Percentiles rank a stretch among this genome's conserved stretches.
Evolutionary conservation across 2,888 invertebrate genomes (phyloP).

Genomic region (Allygus modestus): DNA sequence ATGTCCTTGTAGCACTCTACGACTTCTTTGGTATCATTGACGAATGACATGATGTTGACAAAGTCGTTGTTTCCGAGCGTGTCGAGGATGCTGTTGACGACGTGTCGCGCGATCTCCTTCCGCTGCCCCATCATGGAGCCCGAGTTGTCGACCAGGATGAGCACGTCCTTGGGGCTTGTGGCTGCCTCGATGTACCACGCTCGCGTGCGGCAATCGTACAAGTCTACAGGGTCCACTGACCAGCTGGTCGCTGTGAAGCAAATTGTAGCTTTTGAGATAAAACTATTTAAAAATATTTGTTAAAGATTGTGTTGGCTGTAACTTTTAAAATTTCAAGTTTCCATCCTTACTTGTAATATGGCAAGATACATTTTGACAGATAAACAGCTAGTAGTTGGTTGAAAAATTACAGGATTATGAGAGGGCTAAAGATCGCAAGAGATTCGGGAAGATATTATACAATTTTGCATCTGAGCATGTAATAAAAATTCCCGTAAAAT

Average conservation of each 20-base stretch:
- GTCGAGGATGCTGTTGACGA: conserved; percentile 92
- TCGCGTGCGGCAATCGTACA: conserved; percentile 90
- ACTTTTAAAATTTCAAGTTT: no score
- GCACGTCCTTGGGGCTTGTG: conserved; percentile 97
- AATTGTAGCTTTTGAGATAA: no score
- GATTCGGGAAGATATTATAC: no score
- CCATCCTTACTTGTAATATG: no score
- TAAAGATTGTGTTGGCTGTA: no score
- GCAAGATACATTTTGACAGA: no score
- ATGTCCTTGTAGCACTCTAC: conserved; percentile 91
- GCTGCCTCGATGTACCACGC: conserved; percentile 99
- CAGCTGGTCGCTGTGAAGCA: conserved; percentile 83
- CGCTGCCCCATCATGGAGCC: conserved; percentile 96
- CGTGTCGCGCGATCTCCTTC: conserved; percentile 87
- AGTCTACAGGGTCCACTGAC: conserved; percentile 90
- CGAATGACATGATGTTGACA: conserved; percentile 93
- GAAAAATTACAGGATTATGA: no score
- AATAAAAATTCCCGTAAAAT: no score
- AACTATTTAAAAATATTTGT: background rate
- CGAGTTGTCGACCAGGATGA: conserved; percentile 96
- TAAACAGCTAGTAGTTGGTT: no score
- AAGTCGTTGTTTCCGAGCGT: conserved; percentile 99
- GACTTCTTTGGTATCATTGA: conserved; percentile 82
- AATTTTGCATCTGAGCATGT: no score
- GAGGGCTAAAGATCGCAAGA: no score